Percentiles rank a stretch among this genome's conserved stretches.
Conservation (phyloP, 1,140 invertebrate species). For the Trichonephila clavata region DNA sequence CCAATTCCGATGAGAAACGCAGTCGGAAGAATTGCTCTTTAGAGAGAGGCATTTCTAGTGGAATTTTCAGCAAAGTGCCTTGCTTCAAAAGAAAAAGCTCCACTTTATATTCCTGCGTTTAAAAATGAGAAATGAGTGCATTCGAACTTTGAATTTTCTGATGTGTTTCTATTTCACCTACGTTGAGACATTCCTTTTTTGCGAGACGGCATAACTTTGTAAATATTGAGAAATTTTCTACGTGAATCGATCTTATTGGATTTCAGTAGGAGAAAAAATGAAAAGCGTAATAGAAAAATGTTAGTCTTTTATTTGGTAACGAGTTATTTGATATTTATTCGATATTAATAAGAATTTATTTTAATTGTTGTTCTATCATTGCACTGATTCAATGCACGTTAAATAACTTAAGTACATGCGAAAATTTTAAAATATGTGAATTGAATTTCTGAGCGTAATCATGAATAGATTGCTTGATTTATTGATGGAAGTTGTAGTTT, state of each 20-base stretch:
- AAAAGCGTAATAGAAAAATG: background rate
- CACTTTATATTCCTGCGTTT: slow-evolving; percentile 40
- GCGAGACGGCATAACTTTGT: background rate
- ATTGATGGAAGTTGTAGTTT: too few species aligned
- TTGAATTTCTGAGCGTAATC: too few species aligned
- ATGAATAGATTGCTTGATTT: too few species aligned
- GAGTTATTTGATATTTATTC: background rate
- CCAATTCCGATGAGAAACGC: slow-evolving; percentile 30
- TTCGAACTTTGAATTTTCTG: slow-evolving; percentile 36
- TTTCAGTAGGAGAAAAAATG: background rate
- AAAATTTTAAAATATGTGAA: too few species aligned
- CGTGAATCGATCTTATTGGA: background rate
- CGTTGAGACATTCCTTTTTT: background rate
- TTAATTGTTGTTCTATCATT: too few species aligned
- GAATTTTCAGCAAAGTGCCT: slow-evolving; percentile 38
- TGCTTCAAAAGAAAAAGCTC: slow-evolving; percentile 10
- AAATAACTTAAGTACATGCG: too few species aligned
- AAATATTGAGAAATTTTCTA: background rate
- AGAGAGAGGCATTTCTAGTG: slow-evolving; percentile 14
- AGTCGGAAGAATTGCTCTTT: slow-evolving; percentile 17
- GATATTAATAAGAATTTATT: too few species aligned
- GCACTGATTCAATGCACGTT: too few species aligned
- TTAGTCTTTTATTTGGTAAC: background rate
- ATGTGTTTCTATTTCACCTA: slow-evolving; percentile 26
- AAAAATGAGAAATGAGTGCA: slow-evolving; percentile 38